A percentile compares a stretch with the other conserved stretches of the same genome.
These are phyloP conservation scores for Crotalus horridus DNA, from an alignment of 2,113 vertebrate genomes.

Conservation along the genomic window DNA sequence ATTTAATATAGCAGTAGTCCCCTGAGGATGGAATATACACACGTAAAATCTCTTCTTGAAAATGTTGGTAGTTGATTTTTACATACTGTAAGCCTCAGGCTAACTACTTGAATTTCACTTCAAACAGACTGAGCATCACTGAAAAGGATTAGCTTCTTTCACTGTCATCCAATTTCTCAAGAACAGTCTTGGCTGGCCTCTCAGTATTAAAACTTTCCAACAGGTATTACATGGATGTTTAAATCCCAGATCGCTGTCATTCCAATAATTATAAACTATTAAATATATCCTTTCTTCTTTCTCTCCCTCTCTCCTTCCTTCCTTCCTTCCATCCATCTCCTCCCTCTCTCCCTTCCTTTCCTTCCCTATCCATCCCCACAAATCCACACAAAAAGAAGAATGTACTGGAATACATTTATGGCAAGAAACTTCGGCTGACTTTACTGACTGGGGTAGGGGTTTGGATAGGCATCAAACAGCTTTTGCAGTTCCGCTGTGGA, in stretches of 20 bases:
- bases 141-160: constrained; percentile 75
- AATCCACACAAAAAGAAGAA: constrained; percentile 53
- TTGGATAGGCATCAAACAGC: not conserved
- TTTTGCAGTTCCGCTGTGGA: not conserved
- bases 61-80: constrained; percentile 55
- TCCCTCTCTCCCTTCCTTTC: too few relatives aligned
- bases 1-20: constrained; percentile 51
- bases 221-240: constrained; percentile 77
- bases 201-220: constrained; percentile 80
- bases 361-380: not conserved
- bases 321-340: too few relatives aligned
- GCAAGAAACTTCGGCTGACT: constrained; percentile 39
- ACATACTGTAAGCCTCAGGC: constrained; percentile 60
- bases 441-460: constrained; percentile 15
- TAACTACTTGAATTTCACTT: constrained; percentile 60
- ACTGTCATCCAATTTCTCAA: constrained; percentile 78
- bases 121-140: constrained; percentile 72
- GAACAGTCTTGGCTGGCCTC: constrained; percentile 78
- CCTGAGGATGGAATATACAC: constrained; percentile 46
- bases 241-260: constrained; percentile 77
- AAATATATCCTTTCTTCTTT: constrained; percentile 67
- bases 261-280: constrained; percentile 75
- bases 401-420: constrained; percentile 56
- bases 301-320: not conserved
- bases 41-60: constrained; percentile 32